phyloP scores from a whole-genome alignment of 1,140 invertebrate genomes.

The Stenopsyche tienmushanensis region DNA sequence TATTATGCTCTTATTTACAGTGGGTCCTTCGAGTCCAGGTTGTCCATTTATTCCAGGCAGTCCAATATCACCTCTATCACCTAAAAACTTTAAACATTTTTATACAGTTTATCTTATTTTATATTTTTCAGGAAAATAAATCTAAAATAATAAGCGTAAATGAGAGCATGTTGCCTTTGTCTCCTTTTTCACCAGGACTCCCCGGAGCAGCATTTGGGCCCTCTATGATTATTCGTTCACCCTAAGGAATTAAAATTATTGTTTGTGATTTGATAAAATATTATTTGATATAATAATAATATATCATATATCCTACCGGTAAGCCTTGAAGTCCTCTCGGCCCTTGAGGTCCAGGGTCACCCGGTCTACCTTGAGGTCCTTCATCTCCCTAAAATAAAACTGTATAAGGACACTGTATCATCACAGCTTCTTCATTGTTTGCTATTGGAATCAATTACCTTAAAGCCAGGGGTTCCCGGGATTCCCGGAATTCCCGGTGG shows the following conservation, averaged over 20 bases:
- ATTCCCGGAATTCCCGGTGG: neutral
- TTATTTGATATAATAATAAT: too few species aligned
- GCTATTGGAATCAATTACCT: neutral
- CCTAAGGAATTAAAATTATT: neutral
- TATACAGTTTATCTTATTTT: too few species aligned
- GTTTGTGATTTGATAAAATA: too few species aligned
- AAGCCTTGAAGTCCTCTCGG: slow-evolving; percentile 50
- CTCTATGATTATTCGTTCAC: neutral
- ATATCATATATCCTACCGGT: slow-evolving; percentile 52
- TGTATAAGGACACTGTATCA: too few species aligned
- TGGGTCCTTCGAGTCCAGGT: slow-evolving; percentile 12
- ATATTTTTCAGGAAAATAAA: too few species aligned
- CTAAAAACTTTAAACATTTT: too few species aligned
- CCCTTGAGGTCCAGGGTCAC: slow-evolving; percentile 49
- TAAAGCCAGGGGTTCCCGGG: slow-evolving; percentile 2
- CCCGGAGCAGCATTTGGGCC: slow-evolving; percentile 44
- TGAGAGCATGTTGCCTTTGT: neutral
- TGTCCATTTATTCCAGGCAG: too few species aligned
- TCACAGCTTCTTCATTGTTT: neutral
- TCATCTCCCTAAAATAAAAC: slow-evolving; percentile 18
- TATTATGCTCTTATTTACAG: neutral
- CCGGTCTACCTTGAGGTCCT: slow-evolving; percentile 52
- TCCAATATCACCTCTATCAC: too few species aligned
- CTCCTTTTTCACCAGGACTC: slow-evolving; percentile 46
- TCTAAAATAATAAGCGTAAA: too few species aligned